Base-by-base conservation (phyloP, 2,888 invertebrate species). In the Eristalinus aeneus region DNA sequence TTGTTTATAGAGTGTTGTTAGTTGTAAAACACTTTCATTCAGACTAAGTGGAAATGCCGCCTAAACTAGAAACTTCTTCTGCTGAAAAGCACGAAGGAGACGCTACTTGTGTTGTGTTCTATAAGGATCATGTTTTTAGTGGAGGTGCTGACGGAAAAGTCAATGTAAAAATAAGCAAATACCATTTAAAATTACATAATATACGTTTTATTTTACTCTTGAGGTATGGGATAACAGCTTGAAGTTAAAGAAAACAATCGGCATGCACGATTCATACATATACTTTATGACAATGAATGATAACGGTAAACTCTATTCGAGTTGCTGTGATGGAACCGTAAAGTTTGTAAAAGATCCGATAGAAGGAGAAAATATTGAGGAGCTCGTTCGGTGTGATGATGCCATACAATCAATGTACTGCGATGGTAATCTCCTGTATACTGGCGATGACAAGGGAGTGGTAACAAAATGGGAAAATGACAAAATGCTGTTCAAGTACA, bases 91-190 rank as follows among this genome's bases (percentile, higher is more conserved):
- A 93, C 78, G 91, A 91, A 83, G 92, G 92, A 27, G 93, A 93
- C 89, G 91, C 90, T 73, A 90, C 90, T 58, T 91, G 91, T 79
- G 82, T 93, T 76, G 88, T 88, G 39, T 92, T 89, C 86, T 89
- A 88, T 58, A 88, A 91, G 58, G 89, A 90, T 67, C 89, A 90
- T 88, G 88, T 92, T 68, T 92, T 91, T 88, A 91, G 91, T 61
- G 92, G 92, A 53, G 93, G 93, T 11, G 91, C 92, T n/a, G 93
- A 93, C 89, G 93, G 93, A 23, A 92, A 91, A 90, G 92, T 93
- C 77, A 92, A 91, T 88, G 93, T 93, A 89, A 89, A 39, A 2
- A 11, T 60, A 4, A 1, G 12, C 31, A 32, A 10, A 20, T 27
- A n/a, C 20, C 22, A 2, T 36, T 0, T 1, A 31, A 11, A 4